Conservation (phyloP, 1,140 invertebrate genomes). For the Anadara kagoshimensis region DNA sequence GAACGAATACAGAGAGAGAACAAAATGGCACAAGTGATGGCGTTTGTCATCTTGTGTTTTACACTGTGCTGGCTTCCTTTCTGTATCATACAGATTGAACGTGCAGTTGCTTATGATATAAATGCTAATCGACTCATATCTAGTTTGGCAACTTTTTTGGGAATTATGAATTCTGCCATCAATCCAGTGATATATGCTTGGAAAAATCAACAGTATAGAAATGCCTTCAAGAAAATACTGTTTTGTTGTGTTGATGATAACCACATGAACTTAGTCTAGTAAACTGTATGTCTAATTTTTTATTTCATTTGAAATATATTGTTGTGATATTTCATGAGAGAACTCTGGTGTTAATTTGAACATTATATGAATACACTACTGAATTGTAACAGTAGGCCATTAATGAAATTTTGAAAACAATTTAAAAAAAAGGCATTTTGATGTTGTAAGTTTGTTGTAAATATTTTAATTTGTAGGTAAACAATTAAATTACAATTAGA, state of each 20-base stretch:
- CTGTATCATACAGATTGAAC: conserved; percentile 36
- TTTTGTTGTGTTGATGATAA: not conserved
- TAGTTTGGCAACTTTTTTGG: conserved; percentile 50
- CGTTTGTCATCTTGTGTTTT: conserved; percentile 43
- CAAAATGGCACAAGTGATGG: conserved; percentile 33
- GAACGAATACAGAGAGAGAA: conserved; percentile 4
- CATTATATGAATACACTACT: too few relatives aligned
- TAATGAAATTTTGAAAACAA: too few relatives aligned
- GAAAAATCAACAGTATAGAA: conserved; percentile 46
- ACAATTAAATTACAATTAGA: too few relatives aligned
- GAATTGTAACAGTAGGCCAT: too few relatives aligned
- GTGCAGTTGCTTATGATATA: conserved; percentile 10
- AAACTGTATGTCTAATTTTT: too few relatives aligned
- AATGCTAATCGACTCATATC: conserved; percentile 19
- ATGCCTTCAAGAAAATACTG: conserved; percentile 43
- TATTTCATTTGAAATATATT: too few relatives aligned
- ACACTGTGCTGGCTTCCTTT: conserved; percentile 51
- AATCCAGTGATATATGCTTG: conserved; percentile 53
- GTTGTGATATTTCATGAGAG: too few relatives aligned
- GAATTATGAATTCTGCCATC: conserved; percentile 43
- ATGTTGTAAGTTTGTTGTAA: too few relatives aligned
- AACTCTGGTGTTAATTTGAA: too few relatives aligned
- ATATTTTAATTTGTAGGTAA: too few relatives aligned
- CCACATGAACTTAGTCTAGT: not conserved
- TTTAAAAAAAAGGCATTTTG: too few relatives aligned